Conservation (phyloP, 2,113 vertebrate genomes). For the Festucalex cinctus region DNA sequence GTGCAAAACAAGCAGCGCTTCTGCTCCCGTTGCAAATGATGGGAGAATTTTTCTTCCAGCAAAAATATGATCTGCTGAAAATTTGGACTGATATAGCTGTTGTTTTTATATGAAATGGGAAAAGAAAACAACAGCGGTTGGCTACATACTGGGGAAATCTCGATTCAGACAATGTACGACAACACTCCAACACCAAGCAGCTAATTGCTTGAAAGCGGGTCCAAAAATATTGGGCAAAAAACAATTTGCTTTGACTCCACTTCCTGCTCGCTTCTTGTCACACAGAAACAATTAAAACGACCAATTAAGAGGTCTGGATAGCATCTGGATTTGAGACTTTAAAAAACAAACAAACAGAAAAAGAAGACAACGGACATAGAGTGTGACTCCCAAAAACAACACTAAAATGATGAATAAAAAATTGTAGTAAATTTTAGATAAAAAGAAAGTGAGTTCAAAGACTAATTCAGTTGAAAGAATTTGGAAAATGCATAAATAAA, state of each 20-base stretch:
- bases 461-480: no score
- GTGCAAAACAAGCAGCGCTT: conserved; percentile 15
- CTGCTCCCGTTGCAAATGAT: not conserved
- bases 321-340: no score
- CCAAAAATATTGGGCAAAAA: not conserved
- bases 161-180: not conserved
- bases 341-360: no score
- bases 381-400: no score
- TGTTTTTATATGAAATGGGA: not conserved
- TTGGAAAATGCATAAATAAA: no score
- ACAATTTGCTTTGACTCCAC: not conserved
- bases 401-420: no score
- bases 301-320: no score
- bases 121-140: not conserved
- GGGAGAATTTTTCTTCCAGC: not conserved
- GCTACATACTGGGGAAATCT: not conserved
- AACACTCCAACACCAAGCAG: not conserved
- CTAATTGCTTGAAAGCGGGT: not conserved
- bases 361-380: no score
- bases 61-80: not conserved
- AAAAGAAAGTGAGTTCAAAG: no score
- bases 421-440: no score
- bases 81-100: not conserved
- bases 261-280: not conserved
- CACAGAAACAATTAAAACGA: no score